Percentiles rank a stretch among this genome's conserved stretches.
These are phyloP conservation scores for Bimastos eiseni DNA, from an alignment of 2,888 invertebrate genomes.

Conservation along the genomic window DNA sequence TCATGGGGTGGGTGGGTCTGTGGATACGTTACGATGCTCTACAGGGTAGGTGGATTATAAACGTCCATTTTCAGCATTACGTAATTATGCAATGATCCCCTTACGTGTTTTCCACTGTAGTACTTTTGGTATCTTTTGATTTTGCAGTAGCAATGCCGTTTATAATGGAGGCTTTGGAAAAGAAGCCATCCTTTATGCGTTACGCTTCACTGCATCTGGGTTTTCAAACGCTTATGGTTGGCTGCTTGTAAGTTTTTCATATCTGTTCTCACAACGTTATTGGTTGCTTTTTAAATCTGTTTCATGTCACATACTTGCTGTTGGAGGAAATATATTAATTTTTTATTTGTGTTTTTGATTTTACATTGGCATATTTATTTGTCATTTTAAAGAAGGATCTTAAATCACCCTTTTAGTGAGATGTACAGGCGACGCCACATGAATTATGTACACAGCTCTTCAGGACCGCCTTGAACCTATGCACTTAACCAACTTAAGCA, in stretches of 20 bases:
- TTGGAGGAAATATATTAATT: neutral
- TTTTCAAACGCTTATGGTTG: constrained; percentile 73
- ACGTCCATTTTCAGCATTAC: no score
- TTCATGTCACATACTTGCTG: neutral
- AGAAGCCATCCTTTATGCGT: constrained; percentile 55
- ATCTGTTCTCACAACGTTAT: neutral
- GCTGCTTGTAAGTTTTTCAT: constrained; percentile 55
- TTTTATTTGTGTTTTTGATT: neutral
- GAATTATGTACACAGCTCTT: neutral
- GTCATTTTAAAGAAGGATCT: neutral
- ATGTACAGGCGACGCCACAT: neutral
- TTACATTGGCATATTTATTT: neutral
- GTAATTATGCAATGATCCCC: no score
- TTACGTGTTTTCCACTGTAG: neutral
- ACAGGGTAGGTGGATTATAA: no score
- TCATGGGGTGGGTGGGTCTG: no score
- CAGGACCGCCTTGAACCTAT: no score
- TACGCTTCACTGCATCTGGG: constrained; percentile 74
- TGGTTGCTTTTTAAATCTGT: neutral
- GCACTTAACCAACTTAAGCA: no score
- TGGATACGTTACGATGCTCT: no score
- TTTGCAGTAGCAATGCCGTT: constrained; percentile 55
- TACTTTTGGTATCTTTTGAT: neutral
- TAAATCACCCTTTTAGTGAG: no score
- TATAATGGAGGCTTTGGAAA: constrained; percentile 59